Evolutionary conservation across 1,140 invertebrate species (phyloP).

Genomic region (Heterodera schachtii): DNA sequence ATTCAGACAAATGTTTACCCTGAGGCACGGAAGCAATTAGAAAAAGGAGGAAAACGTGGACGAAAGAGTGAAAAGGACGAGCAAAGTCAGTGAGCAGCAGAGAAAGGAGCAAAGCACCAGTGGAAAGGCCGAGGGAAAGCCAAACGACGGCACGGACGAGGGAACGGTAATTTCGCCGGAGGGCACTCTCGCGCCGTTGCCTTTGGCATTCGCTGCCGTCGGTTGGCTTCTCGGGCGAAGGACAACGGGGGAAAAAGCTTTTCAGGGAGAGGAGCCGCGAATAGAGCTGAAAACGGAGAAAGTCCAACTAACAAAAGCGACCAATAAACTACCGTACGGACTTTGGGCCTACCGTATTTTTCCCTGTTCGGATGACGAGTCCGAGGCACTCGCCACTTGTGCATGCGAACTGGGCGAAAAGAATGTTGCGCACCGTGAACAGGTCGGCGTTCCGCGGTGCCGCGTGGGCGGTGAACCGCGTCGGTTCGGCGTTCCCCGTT

Average conservation of each 20-base stretch:
- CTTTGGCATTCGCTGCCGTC: neutral
- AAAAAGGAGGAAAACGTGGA: constrained; percentile 54
- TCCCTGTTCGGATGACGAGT: constrained; percentile 50
- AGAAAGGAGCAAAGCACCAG: constrained; percentile 49
- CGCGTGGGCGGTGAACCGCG: neutral
- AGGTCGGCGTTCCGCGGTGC: constrained; percentile 42
- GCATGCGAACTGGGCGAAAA: constrained; percentile 42
- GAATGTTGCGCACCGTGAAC: constrained; percentile 48
- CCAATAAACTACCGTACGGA: no score
- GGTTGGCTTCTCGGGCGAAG: neutral
- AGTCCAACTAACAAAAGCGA: no score
- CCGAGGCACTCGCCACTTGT: constrained; percentile 40
- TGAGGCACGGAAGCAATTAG: constrained; percentile 47
- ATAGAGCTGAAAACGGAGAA: neutral
- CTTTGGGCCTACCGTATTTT: constrained; percentile 40
- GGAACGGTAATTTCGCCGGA: neutral
- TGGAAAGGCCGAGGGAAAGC: constrained; percentile 41
- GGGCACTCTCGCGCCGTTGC: neutral
- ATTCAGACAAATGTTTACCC: constrained; percentile 36
- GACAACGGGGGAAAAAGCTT: neutral
- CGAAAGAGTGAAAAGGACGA: constrained; percentile 44
- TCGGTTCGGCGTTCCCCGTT: neutral
- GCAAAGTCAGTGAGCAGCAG: constrained; percentile 35
- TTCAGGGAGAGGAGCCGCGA: constrained; percentile 7
- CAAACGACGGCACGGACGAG: constrained; percentile 50